Evolutionary conservation across 2,888 invertebrate species (phyloP).

Genomic region (Odontothrips loti): DNA sequence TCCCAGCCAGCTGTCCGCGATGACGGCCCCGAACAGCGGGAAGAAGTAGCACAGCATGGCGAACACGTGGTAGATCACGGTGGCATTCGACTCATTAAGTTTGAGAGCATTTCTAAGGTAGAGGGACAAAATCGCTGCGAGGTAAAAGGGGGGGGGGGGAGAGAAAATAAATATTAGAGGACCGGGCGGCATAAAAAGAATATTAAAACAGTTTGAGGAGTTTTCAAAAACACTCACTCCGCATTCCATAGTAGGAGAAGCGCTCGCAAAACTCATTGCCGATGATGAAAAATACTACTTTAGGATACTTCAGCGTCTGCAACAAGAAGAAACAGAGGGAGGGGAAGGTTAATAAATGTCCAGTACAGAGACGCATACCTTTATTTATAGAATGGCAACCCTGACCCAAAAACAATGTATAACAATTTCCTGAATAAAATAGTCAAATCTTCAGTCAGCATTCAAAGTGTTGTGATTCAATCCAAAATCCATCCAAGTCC

Average conservation of each 20-base stretch:
- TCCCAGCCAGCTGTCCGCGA: constrained; percentile 89
- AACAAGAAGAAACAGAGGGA: constrained; percentile 40
- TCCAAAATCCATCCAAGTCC: too few relatives aligned
- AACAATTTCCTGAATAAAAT: too few relatives aligned
- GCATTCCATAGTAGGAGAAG: constrained; percentile 95
- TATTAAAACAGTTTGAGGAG: neutral
- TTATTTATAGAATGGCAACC: too few relatives aligned
- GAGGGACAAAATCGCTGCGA: constrained; percentile 83
- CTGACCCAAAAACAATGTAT: too few relatives aligned
- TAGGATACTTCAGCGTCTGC: constrained; percentile 75
- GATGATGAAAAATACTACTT: constrained; percentile 86
- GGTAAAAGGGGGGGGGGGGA: constrained; percentile 15
- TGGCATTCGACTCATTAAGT: constrained; percentile 69
- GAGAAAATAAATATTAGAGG: constrained; percentile 32
- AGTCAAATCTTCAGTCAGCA: too few relatives aligned
- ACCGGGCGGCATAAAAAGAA: neutral
- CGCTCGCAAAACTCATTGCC: constrained; percentile 97
- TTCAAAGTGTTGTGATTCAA: too few relatives aligned
- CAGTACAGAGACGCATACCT: too few relatives aligned
- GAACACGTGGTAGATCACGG: constrained; percentile 84
- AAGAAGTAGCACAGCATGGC: constrained; percentile 86
- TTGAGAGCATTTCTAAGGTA: constrained; percentile 77
- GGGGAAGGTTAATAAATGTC: too few relatives aligned
- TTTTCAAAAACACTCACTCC: constrained; percentile 63
- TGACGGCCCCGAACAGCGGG: constrained; percentile 83